Base-by-base conservation (phyloP, 2,888 invertebrate genomes). In the Dasysyrphus tricinctus region DNA sequence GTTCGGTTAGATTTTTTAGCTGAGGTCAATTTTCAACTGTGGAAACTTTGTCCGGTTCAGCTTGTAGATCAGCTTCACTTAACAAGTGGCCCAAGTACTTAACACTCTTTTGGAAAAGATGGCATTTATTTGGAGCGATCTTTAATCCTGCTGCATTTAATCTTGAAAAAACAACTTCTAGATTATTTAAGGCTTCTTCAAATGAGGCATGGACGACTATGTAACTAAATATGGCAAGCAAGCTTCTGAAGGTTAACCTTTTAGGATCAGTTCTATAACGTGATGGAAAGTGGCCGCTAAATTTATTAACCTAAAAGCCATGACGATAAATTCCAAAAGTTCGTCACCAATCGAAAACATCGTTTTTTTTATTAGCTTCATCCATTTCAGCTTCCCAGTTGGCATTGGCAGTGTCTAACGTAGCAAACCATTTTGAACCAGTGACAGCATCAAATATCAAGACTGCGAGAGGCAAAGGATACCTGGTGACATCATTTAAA, bases 331-430 rank as follows among this genome's bases (percentile, higher is more conserved):
- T 29, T 70, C 42, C 44, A 16, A 56, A 1, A 70, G 56, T 12
- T 42, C 70, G 42, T 54, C 54, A 5, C 70, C 24, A 24, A 24
- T 24, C 24, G 24, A 24, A 24, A 24, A 24, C 24, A 24, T 24
- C 3, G 1, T 73, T 59, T 49, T 61, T 29, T 14, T 49, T 59
- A 9, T 49, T 24, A 16, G n/a, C 14, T n/a, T 19, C 37, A 24
- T 49, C 59, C 29, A 63, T 67, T 51, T 85, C 74, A 3, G 69
- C 76, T 34, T 75, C 75, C 73, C 76, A 73, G 67, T 77, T 59
- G 1, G 79, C 75, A 42, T 59, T 70, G 12, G 73, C 47, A 34
- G 69, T 37, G 24, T 80, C 77, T 56, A 77, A 47, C 2, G 80
- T 80, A 1, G 74, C 67, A 54, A 82, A 88, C 80, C 80, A 83